Evolutionary conservation across 2,888 invertebrate genomes (phyloP).

Genomic region (Argyresthia albistria): DNA sequence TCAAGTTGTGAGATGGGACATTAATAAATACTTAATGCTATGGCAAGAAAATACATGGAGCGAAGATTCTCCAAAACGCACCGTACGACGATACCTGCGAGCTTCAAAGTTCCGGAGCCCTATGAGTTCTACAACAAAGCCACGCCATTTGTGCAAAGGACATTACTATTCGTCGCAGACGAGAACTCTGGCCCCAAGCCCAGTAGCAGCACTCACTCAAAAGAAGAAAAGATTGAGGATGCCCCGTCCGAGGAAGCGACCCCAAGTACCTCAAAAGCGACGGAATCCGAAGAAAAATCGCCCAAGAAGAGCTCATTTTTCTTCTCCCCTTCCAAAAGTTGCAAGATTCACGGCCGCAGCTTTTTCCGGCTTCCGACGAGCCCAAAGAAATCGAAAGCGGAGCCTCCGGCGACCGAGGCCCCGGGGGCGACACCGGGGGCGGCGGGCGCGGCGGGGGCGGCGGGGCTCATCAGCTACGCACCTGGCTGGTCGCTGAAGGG

Average conservation of each 20-base stretch:
- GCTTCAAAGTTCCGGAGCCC: constrained; percentile 60
- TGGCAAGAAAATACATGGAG: constrained; percentile 72
- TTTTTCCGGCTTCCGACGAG: constrained; percentile 68
- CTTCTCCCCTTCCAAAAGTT: constrained; percentile 67
- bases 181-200: constrained; percentile 57
- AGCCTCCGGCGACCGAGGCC: constrained; percentile 16
- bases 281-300: constrained; percentile 54
- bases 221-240: constrained; percentile 25
- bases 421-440: constrained; percentile 21
- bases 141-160: constrained; percentile 64
- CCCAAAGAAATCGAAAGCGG: constrained; percentile 62
- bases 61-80: constrained; percentile 59
- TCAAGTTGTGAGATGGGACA: constrained; percentile 12
- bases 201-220: constrained; percentile 19
- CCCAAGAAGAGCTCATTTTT: constrained; percentile 67
- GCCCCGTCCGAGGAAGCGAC: constrained; percentile 22
- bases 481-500: constrained; percentile 75
- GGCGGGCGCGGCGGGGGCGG: constrained; percentile 25
- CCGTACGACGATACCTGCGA: constrained; percentile 58
- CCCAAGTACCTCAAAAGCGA: constrained; percentile 42
- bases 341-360: constrained; percentile 60
- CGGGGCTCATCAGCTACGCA: constrained; percentile 73
- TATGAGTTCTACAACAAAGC: constrained; percentile 66
- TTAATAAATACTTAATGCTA: constrained; percentile 24
- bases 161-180: constrained; percentile 58